These are phyloP conservation scores for Ceratoteleas bidentatus DNA, from an alignment of 1,140 invertebrate species.

Conservation along the genomic window DNA sequence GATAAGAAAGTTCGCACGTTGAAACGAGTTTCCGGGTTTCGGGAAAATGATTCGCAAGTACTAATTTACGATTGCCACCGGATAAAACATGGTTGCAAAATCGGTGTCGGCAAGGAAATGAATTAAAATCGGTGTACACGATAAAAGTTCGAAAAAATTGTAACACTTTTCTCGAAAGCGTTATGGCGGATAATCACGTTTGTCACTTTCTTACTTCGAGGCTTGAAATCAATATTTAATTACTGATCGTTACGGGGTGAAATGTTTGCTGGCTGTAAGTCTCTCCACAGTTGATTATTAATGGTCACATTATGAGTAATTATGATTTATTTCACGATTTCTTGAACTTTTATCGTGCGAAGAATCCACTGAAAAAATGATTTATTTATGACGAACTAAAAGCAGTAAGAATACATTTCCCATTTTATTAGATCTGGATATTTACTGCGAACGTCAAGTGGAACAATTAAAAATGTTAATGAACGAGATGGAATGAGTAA, in stretches of 20 bases:
- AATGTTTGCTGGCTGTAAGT: too few species aligned
- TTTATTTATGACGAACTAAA: constrained; percentile 21
- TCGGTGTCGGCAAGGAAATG: too few species aligned
- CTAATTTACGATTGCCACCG: not conserved
- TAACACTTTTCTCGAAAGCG: too few species aligned
- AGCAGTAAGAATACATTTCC: constrained; percentile 1
- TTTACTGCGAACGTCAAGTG: constrained; percentile 21
- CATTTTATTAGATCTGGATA: constrained; percentile 14
- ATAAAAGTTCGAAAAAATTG: too few species aligned
- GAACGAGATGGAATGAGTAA: constrained; percentile 26
- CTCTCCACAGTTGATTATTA: too few species aligned
- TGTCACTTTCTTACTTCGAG: too few species aligned
- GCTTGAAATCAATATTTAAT: too few species aligned
- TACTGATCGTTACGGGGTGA: too few species aligned
- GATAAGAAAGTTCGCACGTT: not conserved
- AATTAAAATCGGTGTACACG: too few species aligned
- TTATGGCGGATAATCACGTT: too few species aligned
- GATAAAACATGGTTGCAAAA: too few species aligned
- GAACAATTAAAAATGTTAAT: constrained; percentile 36
- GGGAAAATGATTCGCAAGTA: not conserved
- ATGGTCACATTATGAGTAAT: too few species aligned
- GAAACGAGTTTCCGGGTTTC: not conserved
- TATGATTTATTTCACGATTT: not conserved
- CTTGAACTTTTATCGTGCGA: not conserved
- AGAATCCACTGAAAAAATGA: not conserved